phyloP scores from a whole-genome alignment of 23 tunicate species.

The Phallusia fumigata region DNA sequence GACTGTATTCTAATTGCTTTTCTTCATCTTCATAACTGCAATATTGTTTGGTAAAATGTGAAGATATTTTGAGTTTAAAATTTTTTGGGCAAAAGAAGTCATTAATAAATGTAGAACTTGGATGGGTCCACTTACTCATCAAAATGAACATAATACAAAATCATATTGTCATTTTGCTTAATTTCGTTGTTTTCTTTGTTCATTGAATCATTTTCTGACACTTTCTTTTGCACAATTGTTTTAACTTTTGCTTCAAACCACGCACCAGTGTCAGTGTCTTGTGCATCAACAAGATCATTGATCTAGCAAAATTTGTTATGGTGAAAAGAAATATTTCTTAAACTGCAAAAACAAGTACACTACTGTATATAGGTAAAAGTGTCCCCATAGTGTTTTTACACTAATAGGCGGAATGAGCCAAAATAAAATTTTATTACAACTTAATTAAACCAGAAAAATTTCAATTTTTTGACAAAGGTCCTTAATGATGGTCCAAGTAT shows the following conservation, averaged over 20 bases:
- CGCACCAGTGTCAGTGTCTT: slow-evolving; percentile 77
- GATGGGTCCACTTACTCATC: slow-evolving; percentile 46
- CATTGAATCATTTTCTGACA: background rate
- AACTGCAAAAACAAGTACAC: background rate
- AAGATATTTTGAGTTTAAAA: no score
- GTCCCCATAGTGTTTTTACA: no score
- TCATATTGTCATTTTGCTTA: background rate
- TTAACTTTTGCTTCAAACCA: slow-evolving; percentile 81
- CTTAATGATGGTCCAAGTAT: no score
- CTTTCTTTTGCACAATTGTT: slow-evolving; percentile 11
- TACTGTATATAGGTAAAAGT: no score
- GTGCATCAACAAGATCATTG: slow-evolving; percentile 69
- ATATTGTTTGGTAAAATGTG: background rate
- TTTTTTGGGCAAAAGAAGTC: no score
- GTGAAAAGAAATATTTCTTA: background rate
- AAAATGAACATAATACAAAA: slow-evolving; percentile 53
- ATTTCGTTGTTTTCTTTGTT: background rate
- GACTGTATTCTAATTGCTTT: slow-evolving; percentile 5
- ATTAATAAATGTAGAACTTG: no score
- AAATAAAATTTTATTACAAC: background rate
- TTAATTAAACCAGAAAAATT: background rate
- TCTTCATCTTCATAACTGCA: slow-evolving; percentile 41
- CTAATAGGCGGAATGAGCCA: background rate
- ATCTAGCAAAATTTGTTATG: slow-evolving; percentile 16
- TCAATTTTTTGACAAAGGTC: background rate